These are phyloP conservation scores for Arbacia lixula DNA, from an alignment of 53 echinoderm and acorn worm species.

Conservation along the genomic window DNA sequence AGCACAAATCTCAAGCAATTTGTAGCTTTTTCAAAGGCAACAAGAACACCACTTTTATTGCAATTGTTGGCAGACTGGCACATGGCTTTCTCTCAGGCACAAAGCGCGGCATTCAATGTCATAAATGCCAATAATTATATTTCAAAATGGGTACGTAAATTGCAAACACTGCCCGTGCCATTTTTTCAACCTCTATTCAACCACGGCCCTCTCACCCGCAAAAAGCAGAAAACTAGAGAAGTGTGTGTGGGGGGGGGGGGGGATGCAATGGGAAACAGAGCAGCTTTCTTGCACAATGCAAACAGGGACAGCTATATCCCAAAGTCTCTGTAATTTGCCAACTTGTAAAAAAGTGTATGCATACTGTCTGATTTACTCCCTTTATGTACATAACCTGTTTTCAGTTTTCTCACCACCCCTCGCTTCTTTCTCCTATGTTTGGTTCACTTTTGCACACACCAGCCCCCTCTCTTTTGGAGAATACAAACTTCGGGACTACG, in stretches of 20 bases:
- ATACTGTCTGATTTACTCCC: slow-evolving; percentile 27
- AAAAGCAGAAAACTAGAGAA: background rate
- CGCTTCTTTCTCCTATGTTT: background rate
- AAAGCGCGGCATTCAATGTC: slow-evolving; percentile 48
- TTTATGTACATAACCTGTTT: slow-evolving; percentile 55
- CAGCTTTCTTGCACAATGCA: background rate
- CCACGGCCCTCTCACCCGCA: too few relatives aligned
- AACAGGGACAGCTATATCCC: slow-evolving; percentile 2
- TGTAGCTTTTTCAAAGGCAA: slow-evolving; percentile 61
- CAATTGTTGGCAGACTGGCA: slow-evolving; percentile 50
- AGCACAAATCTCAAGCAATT: slow-evolving; percentile 62
- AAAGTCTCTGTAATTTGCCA: background rate
- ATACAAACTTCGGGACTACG: too few relatives aligned
- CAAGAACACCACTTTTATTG: slow-evolving; percentile 55
- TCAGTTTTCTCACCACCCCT: slow-evolving; percentile 20
- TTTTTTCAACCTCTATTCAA: background rate
- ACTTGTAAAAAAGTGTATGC: slow-evolving; percentile 31
- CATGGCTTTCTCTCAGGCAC: slow-evolving; percentile 43
- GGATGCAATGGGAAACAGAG: background rate
- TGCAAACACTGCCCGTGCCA: slow-evolving; percentile 41
- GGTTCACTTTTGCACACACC: too few relatives aligned
- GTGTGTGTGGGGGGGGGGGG: slow-evolving; percentile 24
- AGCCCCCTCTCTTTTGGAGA: too few relatives aligned
- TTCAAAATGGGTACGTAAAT: slow-evolving; percentile 43
- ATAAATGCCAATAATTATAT: slow-evolving; percentile 62